Base-by-base conservation (phyloP, 2,113 vertebrate species). In the Microcebus jonahi region DNA sequence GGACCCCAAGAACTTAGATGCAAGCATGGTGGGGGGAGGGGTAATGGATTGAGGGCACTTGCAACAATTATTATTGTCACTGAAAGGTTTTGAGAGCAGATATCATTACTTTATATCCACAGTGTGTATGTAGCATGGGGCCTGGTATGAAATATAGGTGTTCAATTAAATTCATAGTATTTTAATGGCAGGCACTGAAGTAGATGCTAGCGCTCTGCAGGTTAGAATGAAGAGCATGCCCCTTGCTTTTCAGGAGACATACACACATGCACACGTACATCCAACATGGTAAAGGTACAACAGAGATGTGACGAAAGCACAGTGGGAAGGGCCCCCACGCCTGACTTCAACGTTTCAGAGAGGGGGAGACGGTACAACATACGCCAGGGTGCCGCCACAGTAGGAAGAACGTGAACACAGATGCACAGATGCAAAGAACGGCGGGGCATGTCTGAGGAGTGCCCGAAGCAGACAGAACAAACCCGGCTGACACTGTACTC, bases 381-480 rank as follows among this genome's bases (percentile, higher is more conserved):
- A 57, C 0, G 0, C 29, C 31, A 73, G 29, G 65, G 29, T n/a
- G 20, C 8, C 5, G 1, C 17, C 15, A 23, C 27, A 61, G 77
- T 25, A 73, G 34, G 57, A 77, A 15, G 6, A 36, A 31, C 0
- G 0, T 1, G 15, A 13, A 13, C 80, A 63, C 18, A 45, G 53
- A 6, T 4, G 12, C 23, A 31, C 2, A 3, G 12, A 31, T 48
- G 42, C 42, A 42, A 42, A 4, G 42, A 42, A 42, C 14, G 21
- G 8, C 21, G 0, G 1, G 9, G 14, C 29, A 8, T 5, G 31
- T 20, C 34, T 76, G 45, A 68, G 50, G 48, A 48, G 27, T 15
- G 59, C 48, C 61, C 27, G 20, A 34, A 31, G 31, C 65, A 39
- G 25, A 71, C 25, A 48, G 55, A 57, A 55, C 6, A 25, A 67